These are phyloP conservation scores for Brachyistius frenatus DNA, from an alignment of 2,113 vertebrate genomes.

Conservation along the genomic window DNA sequence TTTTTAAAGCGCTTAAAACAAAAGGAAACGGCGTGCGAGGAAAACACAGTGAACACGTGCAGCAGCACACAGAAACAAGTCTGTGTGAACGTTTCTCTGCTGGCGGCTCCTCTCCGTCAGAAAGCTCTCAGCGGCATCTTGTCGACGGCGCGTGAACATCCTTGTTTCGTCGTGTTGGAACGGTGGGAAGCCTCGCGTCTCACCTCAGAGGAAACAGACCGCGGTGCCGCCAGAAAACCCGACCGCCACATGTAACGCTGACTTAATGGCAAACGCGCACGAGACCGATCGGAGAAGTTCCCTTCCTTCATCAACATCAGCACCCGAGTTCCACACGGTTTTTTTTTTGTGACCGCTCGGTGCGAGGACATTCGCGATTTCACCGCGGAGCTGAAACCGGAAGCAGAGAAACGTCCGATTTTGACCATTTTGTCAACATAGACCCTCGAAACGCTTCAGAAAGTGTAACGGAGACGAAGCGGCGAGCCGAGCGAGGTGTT, in stretches of 20 bases:
- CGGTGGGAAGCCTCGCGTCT: slow-evolving; percentile 48
- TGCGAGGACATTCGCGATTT: too few species aligned
- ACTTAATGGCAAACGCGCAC: not conserved
- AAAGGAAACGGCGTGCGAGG: not conserved
- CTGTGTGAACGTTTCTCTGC: slow-evolving; percentile 15
- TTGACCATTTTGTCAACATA: too few species aligned
- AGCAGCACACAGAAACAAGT: slow-evolving; percentile 23
- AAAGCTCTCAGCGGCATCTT: slow-evolving; percentile 52
- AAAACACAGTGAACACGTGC: slow-evolving; percentile 10
- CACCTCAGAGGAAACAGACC: slow-evolving; percentile 27
- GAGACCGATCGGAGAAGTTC: too few species aligned
- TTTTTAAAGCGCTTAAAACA: not conserved
- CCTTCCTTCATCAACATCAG: too few species aligned
- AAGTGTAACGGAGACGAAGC: too few species aligned
- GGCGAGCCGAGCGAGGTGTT: too few species aligned
- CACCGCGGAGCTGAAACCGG: too few species aligned
- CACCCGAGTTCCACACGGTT: too few species aligned
- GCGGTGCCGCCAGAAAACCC: not conserved
- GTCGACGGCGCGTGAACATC: slow-evolving; percentile 49
- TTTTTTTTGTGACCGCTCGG: too few species aligned
- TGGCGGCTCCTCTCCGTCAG: slow-evolving; percentile 50
- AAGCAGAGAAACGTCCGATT: too few species aligned
- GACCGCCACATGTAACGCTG: not conserved
- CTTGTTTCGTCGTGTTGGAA: slow-evolving; percentile 49
- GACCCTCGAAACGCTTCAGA: too few species aligned